Base-by-base conservation (phyloP, 2,888 invertebrate species). In the Catocala fraxini region DNA sequence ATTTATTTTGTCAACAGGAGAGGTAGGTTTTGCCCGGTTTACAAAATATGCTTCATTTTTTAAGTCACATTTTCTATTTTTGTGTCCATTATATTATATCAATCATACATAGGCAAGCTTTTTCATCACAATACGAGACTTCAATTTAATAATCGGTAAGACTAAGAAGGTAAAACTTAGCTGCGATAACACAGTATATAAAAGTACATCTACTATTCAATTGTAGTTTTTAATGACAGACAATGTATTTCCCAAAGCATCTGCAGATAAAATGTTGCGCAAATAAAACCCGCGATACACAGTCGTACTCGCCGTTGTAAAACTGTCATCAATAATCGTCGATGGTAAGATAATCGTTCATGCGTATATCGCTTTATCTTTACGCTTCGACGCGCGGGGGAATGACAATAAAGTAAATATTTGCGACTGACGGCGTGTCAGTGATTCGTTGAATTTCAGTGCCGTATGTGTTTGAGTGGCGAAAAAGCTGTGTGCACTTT, bases 351-450 rank as follows among this genome's bases (percentile, higher is more conserved):
- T 60, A 66, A 6, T 10, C 35, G 33, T 43, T 67, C 61, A 51
- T 52, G 59, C 65, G 68, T 65, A 52, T 65, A 54, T 51, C 53
- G 56, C 53, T 64, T 73, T 74, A 79, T 79, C 79, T 73, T 72
- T 63, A 70, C 66, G 73, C 59, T 57, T 57, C 41, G 43, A 59
- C 48, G 49, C 56, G 35, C 34, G 46, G 13, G 13, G 34, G 56
- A 61, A 12, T 34, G 58, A 69, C 11, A 12, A 34, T n/a, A 5
- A 42, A 9, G 49, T 47, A 51, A 57, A 57, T 56, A 61, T 59
- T 65, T 35, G 51, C 51, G 35, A 33, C 52, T 57, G 46, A 46
- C 57, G 35, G 3, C 10, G 48, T 48, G 6, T n/a, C n/a, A 35
- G n/a, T 35, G 12, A 51, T 51, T 51, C 12, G 51, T 51, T 35